Base-by-base conservation (phyloP, 2,888 invertebrate genomes). In the Scaptomyza reducta region DNA sequence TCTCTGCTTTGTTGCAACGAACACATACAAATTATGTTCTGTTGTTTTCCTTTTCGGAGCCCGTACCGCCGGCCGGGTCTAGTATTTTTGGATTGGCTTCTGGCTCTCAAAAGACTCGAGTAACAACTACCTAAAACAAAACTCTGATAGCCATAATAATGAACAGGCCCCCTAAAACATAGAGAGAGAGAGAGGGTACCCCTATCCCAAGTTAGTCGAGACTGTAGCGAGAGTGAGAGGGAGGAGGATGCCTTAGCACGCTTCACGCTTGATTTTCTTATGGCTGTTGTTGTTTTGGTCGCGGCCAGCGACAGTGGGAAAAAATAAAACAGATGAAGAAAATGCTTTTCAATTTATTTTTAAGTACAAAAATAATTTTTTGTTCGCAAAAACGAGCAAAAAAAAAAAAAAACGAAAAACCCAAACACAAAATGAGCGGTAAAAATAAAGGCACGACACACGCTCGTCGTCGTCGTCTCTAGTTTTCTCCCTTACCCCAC, bases 261-360 rank as follows among this genome's bases (percentile, higher is more conserved):
- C 81, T 88, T 87, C 71, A 83, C 85, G 87, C 85, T 74, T 80
- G 74, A 83, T 83, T 87, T 87, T 84, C 79, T 69, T 81, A 65
- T 53, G 81, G 47, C 87, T 75, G 83, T 83, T 88, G 82, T 83
- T 83, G 87, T 87, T 79, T 79, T 67, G 57, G 56, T 46, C 45
- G 46, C 41, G 40, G 51, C 35, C 58, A 49, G 58, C 29, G 61
- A 31, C 70, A 45, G 33, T 59, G 47, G 16, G 46, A 51, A 68
- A 67, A 66, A 18, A 38, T 54, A 68, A 69, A 66, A 73, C 74
- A 84, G 78, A 81, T 78, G 74, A 75, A 73, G 86, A 83, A 88
- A 89, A 87, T 86, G 78, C 78, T 89, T 83, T 89, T 85, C 74
- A 80, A 83, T 89, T 89, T 88, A 83, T 89, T 89, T 87, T 85